Base-by-base conservation (phyloP, 2,113 vertebrate species). In the Gobiocypris rarus region DNA sequence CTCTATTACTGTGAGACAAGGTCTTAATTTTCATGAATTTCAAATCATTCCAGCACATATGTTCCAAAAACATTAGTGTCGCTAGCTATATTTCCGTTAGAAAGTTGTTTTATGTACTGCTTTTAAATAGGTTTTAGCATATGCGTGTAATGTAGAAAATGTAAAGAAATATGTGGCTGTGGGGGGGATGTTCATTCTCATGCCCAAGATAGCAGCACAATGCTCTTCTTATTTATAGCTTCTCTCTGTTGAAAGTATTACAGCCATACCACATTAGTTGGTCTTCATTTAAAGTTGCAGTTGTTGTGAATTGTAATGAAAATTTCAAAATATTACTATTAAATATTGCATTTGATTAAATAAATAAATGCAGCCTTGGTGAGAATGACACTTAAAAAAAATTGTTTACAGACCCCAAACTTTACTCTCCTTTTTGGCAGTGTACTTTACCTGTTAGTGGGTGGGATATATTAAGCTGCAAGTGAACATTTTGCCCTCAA, bases 11-110 rank as follows among this genome's bases (percentile, higher is more conserved):
- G 63, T 22, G 52, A 77, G 82, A 78, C 83, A 41, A 50, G 19
- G 52, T 84, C 70, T 86, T 86, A 85, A 87, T 86, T 88, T 88
- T 83, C 61, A 81, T 84, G 73, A 84, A 84, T 81, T 38, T 63
- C 45, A 69, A 83, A 75, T 84, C 50, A 75, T 59, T 61, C 31
- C 58, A 59, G 71, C 76, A 80, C 58, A 19, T 41, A 31, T 41
- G 31, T 56, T 77, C 4, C 41, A 78, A 45, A 67, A 82, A 65
- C 43, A 24, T 73, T 43, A 73, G 71, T 24, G 63, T 82, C 76
- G 67, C 24, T 24, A 65, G 73, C 67, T 45, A 50, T 10, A 43
- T 15, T 26, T 87, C 22, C 15, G 52, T 80, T 48, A 67, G 50
- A 67, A 24, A 3, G 73, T 31, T 22, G 48, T 69, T 83, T 78